Base-by-base conservation (phyloP, 1,140 invertebrate genomes). In the Triops longicaudatus region DNA sequence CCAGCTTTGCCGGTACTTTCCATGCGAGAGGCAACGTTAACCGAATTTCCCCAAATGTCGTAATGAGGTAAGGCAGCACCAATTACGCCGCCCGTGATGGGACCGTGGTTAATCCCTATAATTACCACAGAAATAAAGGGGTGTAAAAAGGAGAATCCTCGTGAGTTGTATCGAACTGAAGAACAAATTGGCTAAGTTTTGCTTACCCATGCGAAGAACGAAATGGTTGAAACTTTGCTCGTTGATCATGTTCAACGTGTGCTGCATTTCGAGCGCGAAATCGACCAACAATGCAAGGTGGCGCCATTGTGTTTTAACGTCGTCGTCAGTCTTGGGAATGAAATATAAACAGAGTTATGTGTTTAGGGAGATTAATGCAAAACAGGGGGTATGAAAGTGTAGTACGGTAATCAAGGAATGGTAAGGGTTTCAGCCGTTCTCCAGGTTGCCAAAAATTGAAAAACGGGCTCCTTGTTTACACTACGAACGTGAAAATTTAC, bases 151-250 rank as follows among this genome's bases (percentile, higher is more conserved):
- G 10, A 81, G 82, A 63, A 82, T 85, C 77, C 81, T 63, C 14
- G 5, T 12, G 1, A 83, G 75, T 82, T 86, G 44, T 83, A 86
- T 43, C 79, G 81, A 72, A 81, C 27, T 1, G 14, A 0, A 63
- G n/a, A 6, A 3, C 50, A 22, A 63, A 22, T 17, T n/a, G 50
- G 17, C 4, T 63, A 22, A 14, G 7, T 37, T 37, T 37, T 7
- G 31, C 94, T 98, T 83, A 88, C 88, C 95, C 90, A 97, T 92
- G 84, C 95, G 93, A 6, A 97, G 86, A 22, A 97, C 93, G 83
- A 97, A 97, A 84, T 97, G 94, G 86, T 97, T 97, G 84, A 97
- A 97, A 76, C 93, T 95, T 84, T 97, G 94, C 84, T 96, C 94
- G 84, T 97, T 97, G 81, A 97, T 96, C 76, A 91, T 89, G 71